Percentiles rank a stretch among this genome's conserved stretches.
Evolutionary conservation across 2,113 vertebrate species (phyloP).

Genomic region (Protobothrops mucrosquamatus): DNA sequence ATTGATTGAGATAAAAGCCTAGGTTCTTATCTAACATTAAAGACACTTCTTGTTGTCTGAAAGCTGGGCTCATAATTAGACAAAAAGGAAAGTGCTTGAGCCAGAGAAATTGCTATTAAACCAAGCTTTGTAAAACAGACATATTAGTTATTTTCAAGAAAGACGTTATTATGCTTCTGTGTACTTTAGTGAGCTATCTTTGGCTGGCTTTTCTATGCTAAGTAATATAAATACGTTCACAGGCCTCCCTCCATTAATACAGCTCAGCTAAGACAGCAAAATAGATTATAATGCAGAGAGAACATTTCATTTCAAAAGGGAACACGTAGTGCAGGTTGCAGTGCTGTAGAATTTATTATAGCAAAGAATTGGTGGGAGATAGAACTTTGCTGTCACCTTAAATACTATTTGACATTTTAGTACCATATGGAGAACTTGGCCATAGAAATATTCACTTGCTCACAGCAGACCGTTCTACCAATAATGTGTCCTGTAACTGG

Average conservation of each 20-base stretch:
- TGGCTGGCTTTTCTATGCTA: conserved; percentile 59
- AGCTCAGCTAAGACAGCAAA: conserved; percentile 63
- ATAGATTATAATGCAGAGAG: conserved; percentile 59
- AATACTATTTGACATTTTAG: conserved; percentile 58
- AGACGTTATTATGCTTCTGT: conserved; percentile 70
- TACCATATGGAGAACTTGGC: conserved; percentile 24
- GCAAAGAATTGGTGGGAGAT: conserved; percentile 44
- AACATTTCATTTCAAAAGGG: conserved; percentile 42
- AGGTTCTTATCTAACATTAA: conserved; percentile 80
- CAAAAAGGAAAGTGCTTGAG: conserved; percentile 69
- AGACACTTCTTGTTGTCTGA: conserved; percentile 78
- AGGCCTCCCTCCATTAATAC: conserved; percentile 56
- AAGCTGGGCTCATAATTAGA: conserved; percentile 75
- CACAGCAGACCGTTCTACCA: conserved; percentile 38
- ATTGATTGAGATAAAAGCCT: conserved; percentile 85
- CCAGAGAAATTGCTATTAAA: conserved; percentile 71
- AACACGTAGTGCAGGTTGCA: conserved; percentile 29
- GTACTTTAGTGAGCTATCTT: conserved; percentile 69
- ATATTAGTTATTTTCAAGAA: conserved; percentile 75
- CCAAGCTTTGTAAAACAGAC: conserved; percentile 72
- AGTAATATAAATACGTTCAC: conserved; percentile 65
- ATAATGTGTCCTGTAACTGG: conserved; percentile 41
- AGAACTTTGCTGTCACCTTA: conserved; percentile 48
- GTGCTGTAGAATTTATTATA: conserved; percentile 51
- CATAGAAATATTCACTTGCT: conserved; percentile 51